A percentile compares a stretch with the other conserved stretches of the same genome.
These are phyloP conservation scores for Corythaixoides concolor DNA, from an alignment of 2,113 vertebrate genomes.

Conservation along the genomic window DNA sequence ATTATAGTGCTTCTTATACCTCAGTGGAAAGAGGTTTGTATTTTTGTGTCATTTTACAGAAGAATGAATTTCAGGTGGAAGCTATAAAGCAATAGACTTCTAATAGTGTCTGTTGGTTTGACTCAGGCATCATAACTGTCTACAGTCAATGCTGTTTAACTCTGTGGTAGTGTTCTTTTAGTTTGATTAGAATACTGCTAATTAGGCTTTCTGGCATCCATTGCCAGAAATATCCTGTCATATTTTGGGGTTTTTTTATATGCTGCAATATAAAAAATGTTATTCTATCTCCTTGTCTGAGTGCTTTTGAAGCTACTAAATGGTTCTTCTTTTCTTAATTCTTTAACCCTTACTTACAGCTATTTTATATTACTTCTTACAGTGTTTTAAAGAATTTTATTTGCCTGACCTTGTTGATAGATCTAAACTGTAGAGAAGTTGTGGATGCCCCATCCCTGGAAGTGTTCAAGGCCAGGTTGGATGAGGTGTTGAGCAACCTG, in stretches of 20 bases:
- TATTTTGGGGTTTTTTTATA: neutral
- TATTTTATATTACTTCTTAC: neutral
- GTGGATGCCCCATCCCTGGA: too few species aligned
- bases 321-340: neutral
- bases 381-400: neutral
- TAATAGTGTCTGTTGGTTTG: neutral
- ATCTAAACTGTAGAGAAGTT: neutral
- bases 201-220: neutral
- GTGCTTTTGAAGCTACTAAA: neutral
- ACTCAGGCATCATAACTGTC: neutral
- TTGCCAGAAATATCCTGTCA: neutral
- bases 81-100: neutral
- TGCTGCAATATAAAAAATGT: neutral
- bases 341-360: neutral
- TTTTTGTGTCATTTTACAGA: neutral
- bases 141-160: neutral
- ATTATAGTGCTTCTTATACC: slow-evolving; percentile 94
- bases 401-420: neutral
- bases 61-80: neutral
- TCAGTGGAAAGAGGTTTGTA: slow-evolving; percentile 94
- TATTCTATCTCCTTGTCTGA: neutral
- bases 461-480: too few species aligned
- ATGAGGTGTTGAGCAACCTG: too few species aligned
- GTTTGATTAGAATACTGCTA: neutral
- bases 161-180: neutral